Evolutionary conservation across 2,113 vertebrate species (phyloP).

Genomic region (Panthera leo): DNA sequence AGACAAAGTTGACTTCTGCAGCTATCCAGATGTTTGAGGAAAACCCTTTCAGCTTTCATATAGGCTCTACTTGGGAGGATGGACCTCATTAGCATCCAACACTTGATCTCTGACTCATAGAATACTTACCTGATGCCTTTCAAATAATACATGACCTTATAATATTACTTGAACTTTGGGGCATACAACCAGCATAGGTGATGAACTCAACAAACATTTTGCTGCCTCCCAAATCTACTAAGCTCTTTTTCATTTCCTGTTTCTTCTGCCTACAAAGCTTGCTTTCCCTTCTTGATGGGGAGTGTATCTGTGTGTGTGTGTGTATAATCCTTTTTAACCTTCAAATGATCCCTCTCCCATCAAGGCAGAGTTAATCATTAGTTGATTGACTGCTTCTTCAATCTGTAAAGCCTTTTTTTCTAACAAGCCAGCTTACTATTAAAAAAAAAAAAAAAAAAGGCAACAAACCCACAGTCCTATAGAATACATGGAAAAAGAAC

Average conservation of each 20-base stretch:
- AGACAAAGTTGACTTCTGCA: not conserved
- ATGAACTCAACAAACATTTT: constrained; percentile 11
- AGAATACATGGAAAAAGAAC: not conserved
- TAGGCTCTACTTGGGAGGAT: not conserved
- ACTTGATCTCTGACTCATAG: not conserved
- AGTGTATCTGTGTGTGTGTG: not conserved
- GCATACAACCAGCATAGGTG: not conserved
- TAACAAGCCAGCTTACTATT: constrained; percentile 38
- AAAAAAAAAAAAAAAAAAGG: not conserved
- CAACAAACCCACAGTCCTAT: not conserved
- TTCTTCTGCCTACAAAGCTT: not conserved
- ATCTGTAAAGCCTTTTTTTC: constrained; percentile 33
- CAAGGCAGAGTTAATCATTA: constrained; percentile 46
- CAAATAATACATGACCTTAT: not conserved
- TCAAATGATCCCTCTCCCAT: constrained; percentile 5
- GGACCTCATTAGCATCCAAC: not conserved
- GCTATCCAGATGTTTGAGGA: not conserved
- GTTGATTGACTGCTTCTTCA: constrained; percentile 27
- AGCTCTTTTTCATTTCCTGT: not conserved
- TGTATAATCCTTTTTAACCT: not conserved
- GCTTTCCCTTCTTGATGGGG: not conserved
- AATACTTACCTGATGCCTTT: not conserved
- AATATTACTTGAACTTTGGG: not conserved
- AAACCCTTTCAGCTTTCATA: not conserved
- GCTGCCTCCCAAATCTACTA: not conserved